A percentile compares a stretch with the other conserved stretches of the same genome.
Conservation (phyloP, 2,113 vertebrate genomes). For the Burhinus oedicnemus region DNA sequence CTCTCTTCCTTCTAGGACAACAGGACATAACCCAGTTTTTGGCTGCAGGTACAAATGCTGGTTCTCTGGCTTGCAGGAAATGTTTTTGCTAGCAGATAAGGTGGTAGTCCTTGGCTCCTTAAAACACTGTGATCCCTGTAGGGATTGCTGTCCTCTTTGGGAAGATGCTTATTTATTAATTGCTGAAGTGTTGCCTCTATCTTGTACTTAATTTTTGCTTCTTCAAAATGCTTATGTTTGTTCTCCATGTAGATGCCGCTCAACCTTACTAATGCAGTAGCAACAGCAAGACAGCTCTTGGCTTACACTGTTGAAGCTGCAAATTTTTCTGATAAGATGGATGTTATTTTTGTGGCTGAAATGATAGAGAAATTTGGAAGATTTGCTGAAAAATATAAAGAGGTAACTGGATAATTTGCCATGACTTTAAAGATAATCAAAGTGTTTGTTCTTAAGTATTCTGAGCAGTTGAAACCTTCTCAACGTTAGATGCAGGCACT, state of each 20-base stretch:
- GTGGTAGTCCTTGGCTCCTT: neutral
- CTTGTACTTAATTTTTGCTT: neutral
- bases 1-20: neutral
- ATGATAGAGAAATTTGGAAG: slow-evolving; percentile 98
- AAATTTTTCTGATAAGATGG: slow-evolving; percentile 99
- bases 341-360: slow-evolving; percentile 96
- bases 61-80: neutral
- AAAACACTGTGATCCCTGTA: neutral
- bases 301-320: slow-evolving; percentile 92
- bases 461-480: slow-evolving; percentile 36
- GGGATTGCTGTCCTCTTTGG: neutral
- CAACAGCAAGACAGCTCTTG: slow-evolving; percentile 88
- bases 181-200: neutral
- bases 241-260: slow-evolving; percentile 87
- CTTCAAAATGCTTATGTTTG: neutral
- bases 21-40: neutral
- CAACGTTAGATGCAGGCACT: neutral
- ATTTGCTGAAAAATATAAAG: slow-evolving; percentile 96
- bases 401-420: slow-evolving; percentile 77
- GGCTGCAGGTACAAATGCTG: neutral
- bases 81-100: neutral
- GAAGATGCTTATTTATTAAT: neutral
- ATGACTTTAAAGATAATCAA: neutral
- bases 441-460: slow-evolving; percentile 2
- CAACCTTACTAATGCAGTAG: slow-evolving; percentile 92